Conservation (phyloP, 2,888 invertebrate species). For the Andrena minutula region DNA sequence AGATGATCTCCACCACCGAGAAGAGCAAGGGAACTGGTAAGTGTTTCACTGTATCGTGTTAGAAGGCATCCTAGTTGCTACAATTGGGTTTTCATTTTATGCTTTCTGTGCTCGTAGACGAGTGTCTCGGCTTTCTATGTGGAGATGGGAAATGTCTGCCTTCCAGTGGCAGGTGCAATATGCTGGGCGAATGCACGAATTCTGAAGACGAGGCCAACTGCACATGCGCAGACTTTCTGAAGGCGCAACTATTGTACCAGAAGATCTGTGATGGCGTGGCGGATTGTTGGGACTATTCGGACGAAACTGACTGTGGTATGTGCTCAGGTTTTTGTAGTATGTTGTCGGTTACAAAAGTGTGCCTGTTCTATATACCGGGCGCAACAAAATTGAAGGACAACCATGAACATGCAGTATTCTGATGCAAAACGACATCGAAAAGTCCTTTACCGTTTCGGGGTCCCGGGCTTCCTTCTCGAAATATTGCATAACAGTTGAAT, state of each 20-base stretch:
- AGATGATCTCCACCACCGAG: slow-evolving; percentile 73
- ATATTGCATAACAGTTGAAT: no score
- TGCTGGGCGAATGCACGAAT: slow-evolving; percentile 89
- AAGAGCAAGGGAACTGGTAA: slow-evolving; percentile 76
- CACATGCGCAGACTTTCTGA: slow-evolving; percentile 91
- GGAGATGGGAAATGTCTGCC: slow-evolving; percentile 89
- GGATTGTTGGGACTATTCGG: slow-evolving; percentile 93
- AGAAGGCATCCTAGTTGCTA: no score
- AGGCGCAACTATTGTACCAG: slow-evolving; percentile 89
- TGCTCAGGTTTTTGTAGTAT: neutral
- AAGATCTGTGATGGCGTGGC: slow-evolving; percentile 93
- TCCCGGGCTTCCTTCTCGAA: no score
- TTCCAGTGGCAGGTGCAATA: slow-evolving; percentile 89
- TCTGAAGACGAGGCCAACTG: slow-evolving; percentile 91
- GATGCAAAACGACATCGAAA: no score
- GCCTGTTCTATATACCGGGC: no score
- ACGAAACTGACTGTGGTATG: slow-evolving; percentile 91
- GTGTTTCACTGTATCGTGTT: neutral
- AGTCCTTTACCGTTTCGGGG: no score
- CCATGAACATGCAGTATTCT: no score
- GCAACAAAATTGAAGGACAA: no score
- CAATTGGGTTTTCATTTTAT: slow-evolving; percentile 25
- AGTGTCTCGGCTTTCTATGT: slow-evolving; percentile 87
- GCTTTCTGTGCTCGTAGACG: slow-evolving; percentile 79
- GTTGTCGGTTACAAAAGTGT: no score